Percentiles rank a stretch among this genome's conserved stretches.
Evolutionary conservation across 2,888 invertebrate genomes (phyloP).

Genomic region (Dastarcus helophoroides): DNA sequence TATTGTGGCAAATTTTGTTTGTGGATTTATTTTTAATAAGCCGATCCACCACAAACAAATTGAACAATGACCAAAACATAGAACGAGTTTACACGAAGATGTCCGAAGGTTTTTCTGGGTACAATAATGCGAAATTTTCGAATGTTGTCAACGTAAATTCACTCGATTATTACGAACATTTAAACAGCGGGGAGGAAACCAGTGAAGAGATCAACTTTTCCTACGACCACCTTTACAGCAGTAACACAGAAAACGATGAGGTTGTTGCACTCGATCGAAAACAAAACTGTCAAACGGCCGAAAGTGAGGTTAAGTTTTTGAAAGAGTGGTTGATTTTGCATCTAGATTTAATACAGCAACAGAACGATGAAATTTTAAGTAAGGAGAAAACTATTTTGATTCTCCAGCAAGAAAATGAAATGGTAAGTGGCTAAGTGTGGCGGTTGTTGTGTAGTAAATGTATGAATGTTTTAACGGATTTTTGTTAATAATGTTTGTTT

Average conservation of each 20-base stretch:
- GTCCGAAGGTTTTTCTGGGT: slow-evolving; percentile 36
- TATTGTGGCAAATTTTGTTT: no score
- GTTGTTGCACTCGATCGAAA: slow-evolving; percentile 14
- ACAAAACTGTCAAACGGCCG: slow-evolving; percentile 32
- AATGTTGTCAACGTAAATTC: slow-evolving; percentile 26
- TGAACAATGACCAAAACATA: slow-evolving; percentile 37
- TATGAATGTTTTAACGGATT: slow-evolving; percentile 1
- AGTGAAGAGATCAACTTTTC: slow-evolving; percentile 50
- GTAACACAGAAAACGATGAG: slow-evolving; percentile 33
- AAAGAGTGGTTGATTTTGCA: slow-evolving; percentile 74
- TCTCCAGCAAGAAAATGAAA: slow-evolving; percentile 66
- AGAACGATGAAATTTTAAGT: slow-evolving; percentile 69
- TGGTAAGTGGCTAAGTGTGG: slow-evolving; percentile 43
- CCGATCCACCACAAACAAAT: no score
- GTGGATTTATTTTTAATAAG: no score
- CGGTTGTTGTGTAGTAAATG: slow-evolving; percentile 3
- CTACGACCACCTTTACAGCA: slow-evolving; percentile 65
- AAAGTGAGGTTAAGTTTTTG: slow-evolving; percentile 53
- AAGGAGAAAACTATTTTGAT: slow-evolving; percentile 67
- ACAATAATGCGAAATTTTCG: slow-evolving; percentile 30
- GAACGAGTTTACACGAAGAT: slow-evolving; percentile 36
- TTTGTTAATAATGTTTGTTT: background rate
- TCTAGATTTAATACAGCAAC: slow-evolving; percentile 80
- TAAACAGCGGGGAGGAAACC: slow-evolving; percentile 18
- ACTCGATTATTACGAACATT: slow-evolving; percentile 22